A percentile compares a stretch with the other conserved stretches of the same genome.
Evolutionary conservation across 2,113 vertebrate genomes (phyloP).

Genomic region (Meleagris gallopavo): DNA sequence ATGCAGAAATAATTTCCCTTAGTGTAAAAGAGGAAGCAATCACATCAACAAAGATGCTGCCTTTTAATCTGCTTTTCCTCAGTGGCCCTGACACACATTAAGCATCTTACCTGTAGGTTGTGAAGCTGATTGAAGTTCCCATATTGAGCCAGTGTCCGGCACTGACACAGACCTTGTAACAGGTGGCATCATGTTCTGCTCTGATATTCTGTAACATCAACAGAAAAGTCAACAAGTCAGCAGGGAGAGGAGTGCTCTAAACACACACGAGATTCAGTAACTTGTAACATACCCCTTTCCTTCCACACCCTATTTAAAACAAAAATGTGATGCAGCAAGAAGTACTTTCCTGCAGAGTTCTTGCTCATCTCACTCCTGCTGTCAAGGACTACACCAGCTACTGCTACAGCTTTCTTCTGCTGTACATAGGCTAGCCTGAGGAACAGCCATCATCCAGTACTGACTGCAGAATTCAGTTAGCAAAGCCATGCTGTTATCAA

Average conservation of each 20-base stretch:
- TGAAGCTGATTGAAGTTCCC: conserved; percentile 94
- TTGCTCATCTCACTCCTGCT: neutral
- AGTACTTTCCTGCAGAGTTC: neutral
- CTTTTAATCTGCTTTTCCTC: neutral
- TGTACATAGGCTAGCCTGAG: neutral
- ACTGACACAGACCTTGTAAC: conserved; percentile 93
- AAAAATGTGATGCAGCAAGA: neutral
- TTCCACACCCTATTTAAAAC: conserved; percentile 34
- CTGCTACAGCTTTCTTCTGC: neutral
- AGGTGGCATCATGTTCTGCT: conserved; percentile 90
- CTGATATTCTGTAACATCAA: conserved; percentile 87
- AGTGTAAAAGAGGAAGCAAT: neutral
- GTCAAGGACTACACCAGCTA: neutral
- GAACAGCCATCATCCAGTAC: neutral
- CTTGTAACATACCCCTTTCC: conserved; percentile 16
- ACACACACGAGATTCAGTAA: neutral
- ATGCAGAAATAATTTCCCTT: neutral
- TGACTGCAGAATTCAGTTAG: neutral
- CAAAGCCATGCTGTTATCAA: neutral
- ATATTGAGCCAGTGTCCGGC: conserved; percentile 93
- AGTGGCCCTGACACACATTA: neutral
- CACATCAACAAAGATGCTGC: neutral
- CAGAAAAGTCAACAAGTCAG: conserved; percentile 65
- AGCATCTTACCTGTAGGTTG: conserved; percentile 84
- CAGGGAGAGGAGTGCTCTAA: conserved; percentile 23